A percentile compares a stretch with the other conserved stretches of the same genome.
These are phyloP conservation scores for Hypotaenidia philippensis DNA, from an alignment of 2,797 vertebrate genomes.

Conservation along the genomic window DNA sequence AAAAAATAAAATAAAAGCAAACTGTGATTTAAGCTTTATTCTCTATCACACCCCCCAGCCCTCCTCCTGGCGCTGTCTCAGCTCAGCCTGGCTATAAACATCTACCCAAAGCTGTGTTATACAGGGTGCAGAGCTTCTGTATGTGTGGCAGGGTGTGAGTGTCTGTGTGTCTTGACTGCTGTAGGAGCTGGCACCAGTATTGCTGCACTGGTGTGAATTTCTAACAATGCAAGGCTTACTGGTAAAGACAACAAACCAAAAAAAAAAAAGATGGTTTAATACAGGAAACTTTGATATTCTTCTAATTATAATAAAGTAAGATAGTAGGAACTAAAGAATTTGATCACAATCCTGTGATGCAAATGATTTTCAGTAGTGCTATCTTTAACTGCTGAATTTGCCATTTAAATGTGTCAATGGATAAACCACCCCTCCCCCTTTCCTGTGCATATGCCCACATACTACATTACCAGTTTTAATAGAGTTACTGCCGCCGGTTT, in stretches of 20 bases:
- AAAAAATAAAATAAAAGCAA: neutral
- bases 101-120: rapidly evolving
- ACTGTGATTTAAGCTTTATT: neutral
- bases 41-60: rapidly evolving
- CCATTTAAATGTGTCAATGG: neutral
- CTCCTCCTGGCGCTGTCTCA: neutral
- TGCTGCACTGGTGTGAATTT: neutral
- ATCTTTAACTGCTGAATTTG: neutral
- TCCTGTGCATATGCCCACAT: neutral
- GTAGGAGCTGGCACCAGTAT: neutral
- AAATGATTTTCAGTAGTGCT: neutral
- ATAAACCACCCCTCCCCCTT: neutral
- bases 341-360: neutral
- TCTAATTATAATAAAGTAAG: neutral
- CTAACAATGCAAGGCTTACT: neutral
- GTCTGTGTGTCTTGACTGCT: rapidly evolving
- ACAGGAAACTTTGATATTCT: neutral
- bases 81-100: neutral
- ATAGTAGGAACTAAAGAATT: neutral
- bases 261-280: neutral
- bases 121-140: neutral
- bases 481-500: neutral
- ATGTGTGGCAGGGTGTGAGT: rapidly evolving
- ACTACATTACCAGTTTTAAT: neutral
- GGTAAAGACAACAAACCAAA: neutral